Evolutionary conservation across 2,113 vertebrate species (phyloP), one percentile per base, ranked within the genome.

Genomic region (Isurus oxyrinchus): DNA sequence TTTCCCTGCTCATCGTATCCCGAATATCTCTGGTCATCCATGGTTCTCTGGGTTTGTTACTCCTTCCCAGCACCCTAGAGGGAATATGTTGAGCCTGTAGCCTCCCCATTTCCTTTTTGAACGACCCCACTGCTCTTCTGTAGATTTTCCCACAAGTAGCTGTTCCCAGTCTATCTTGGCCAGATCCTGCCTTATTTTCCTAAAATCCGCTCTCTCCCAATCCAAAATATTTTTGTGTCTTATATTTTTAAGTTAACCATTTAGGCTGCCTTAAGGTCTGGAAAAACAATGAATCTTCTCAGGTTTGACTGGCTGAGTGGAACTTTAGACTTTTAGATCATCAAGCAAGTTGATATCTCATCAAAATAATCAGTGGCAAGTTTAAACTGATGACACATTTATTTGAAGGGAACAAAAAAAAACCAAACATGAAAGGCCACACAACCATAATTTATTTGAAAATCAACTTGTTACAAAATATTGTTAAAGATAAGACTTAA

Each of bases 401-500:
- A 2, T 66, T 95, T 66, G 35, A 66, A 95, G 14, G 16, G 7
- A 66, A 25, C 44, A 67, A 69, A 69, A 69, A 69, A 3, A 5
- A 5, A 69, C 21, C 44, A 66, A 53, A 91, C 55, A 91, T 31
- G 53, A 72, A 72, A 6, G 31, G 23, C 1, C 55, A 95, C 23
- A 27, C 14, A 95, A 49, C 10, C 94, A 76, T 55, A 72, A 72
- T 95, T 95, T 49, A 95, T 95, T 95, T 55, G 44, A 76, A 55
- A 27, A 53, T 59, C 27, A 72, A 53, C 31, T n/a, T 94, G 23
- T 72, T 95, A 69, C 94, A 95, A 94, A 94, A 69, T 69, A 49
- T 95, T 13, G 63, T 69, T 49, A 95, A 72, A 72, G 27, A 76
- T 10, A 66, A 67, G 63, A 53, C 8, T 72, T 67, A 63, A 63